Evolutionary conservation across 2,113 vertebrate genomes (phyloP).

Genomic region (Pandion haliaetus): DNA sequence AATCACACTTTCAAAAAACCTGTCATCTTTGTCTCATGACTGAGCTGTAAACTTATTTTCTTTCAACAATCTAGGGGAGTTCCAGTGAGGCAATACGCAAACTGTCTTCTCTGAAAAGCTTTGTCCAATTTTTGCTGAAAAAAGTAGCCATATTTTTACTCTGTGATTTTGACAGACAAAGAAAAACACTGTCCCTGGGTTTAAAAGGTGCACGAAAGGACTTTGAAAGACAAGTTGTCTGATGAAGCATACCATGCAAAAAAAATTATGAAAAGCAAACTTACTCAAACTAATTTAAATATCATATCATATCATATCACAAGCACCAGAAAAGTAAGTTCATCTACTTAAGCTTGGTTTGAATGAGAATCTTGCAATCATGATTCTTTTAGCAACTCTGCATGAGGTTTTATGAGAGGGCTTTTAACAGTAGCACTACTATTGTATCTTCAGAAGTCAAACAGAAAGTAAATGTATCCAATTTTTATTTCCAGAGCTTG

Average conservation of each 20-base stretch:
- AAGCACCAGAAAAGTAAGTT: neutral
- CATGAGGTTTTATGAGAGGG: neutral
- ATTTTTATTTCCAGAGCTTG: neutral
- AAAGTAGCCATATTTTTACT: neutral
- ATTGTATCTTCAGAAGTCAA: neutral
- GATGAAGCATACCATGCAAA: neutral
- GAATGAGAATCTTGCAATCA: neutral
- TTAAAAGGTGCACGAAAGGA: neutral
- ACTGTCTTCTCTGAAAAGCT: neutral
- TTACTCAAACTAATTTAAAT: neutral
- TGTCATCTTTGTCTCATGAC: neutral
- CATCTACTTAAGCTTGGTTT: neutral
- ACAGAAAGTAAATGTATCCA: neutral
- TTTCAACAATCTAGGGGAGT: neutral
- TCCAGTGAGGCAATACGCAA: neutral
- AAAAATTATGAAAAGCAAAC: neutral
- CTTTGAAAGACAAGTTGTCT: neutral
- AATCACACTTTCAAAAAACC: neutral
- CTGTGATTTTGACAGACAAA: neutral
- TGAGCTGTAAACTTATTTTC: neutral
- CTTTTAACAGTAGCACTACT: neutral
- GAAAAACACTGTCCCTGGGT: neutral
- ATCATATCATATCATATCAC: neutral
- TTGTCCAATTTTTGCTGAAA: neutral
- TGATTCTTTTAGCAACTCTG: neutral